A percentile compares a stretch with the other conserved stretches of the same genome.
Conservation (phyloP, 2,113 vertebrate genomes). For the Sorex fumeus region DNA sequence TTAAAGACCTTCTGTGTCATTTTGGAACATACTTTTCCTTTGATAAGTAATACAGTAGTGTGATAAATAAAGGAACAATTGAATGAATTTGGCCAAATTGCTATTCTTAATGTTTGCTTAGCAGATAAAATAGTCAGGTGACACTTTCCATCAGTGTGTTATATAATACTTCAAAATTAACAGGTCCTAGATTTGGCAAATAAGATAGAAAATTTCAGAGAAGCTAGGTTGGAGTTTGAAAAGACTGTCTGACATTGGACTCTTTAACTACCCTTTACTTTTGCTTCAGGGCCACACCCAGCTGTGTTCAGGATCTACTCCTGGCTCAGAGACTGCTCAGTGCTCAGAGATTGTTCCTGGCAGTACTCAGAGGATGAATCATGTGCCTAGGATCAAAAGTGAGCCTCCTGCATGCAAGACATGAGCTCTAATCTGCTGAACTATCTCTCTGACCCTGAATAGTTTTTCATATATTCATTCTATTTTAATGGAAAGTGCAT, state of each 20-base stretch:
- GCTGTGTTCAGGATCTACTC: too few species aligned
- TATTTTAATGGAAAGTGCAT: neutral
- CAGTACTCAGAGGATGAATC: too few species aligned
- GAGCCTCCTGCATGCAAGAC: too few species aligned
- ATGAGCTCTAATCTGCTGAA: too few species aligned
- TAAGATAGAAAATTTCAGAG: slow-evolving; percentile 43
- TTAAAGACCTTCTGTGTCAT: slow-evolving; percentile 59
- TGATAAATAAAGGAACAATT: slow-evolving; percentile 64
- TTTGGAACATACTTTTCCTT: slow-evolving; percentile 61
- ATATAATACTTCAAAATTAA: neutral
- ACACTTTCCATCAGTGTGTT: slow-evolving; percentile 39
- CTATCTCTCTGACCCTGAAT: neutral
- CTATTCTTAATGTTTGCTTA: slow-evolving; percentile 61
- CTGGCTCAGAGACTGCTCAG: too few species aligned
- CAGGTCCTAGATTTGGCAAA: neutral
- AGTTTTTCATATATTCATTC: neutral
- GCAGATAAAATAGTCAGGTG: slow-evolving; percentile 75
- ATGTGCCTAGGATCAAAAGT: too few species aligned
- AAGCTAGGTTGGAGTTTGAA: neutral
- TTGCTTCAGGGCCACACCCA: too few species aligned
- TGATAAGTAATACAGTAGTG: slow-evolving; percentile 60
- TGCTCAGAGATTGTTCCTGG: too few species aligned
- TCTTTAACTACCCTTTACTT: too few species aligned
- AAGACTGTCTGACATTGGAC: neutral
- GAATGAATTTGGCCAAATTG: slow-evolving; percentile 60